A percentile compares a stretch with the other conserved stretches of the same genome.
phyloP scores from a whole-genome alignment of 2,888 invertebrate genomes.

The Cheilosia urbana region DNA sequence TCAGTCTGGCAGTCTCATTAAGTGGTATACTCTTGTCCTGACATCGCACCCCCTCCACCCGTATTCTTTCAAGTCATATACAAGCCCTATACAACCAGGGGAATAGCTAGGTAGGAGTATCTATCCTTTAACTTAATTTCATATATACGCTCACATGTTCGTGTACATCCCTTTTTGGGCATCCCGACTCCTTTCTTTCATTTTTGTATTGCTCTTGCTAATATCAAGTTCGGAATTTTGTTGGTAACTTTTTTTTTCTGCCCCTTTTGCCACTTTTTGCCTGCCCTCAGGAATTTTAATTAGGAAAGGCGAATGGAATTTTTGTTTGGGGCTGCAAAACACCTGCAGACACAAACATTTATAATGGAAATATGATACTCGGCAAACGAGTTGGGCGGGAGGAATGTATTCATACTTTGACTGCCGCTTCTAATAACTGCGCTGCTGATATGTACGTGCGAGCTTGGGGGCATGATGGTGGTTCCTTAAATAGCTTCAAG shows the following conservation, averaged over 20 bases:
- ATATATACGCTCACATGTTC: conserved; percentile 64
- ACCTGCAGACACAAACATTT: conserved; percentile 71
- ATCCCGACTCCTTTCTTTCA: conserved; percentile 5
- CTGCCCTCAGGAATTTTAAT: conserved; percentile 73
- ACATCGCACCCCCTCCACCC: conserved; percentile 25
- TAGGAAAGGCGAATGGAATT: conserved; percentile 70
- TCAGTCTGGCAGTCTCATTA: conserved; percentile 68
- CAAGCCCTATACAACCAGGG: conserved; percentile 21
- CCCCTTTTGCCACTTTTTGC: conserved; percentile 4
- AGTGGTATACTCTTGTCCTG: conserved; percentile 59
- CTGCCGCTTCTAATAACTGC: conserved; percentile 25
- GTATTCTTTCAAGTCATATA: neutral
- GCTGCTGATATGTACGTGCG: conserved; percentile 31
- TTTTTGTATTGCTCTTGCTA: conserved; percentile 55
- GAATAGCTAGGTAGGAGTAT: conserved; percentile 50
- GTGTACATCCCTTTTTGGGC: conserved; percentile 55
- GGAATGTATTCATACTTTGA: conserved; percentile 48
- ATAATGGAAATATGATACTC: conserved; percentile 72
- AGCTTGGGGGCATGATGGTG: neutral
- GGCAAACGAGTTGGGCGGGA: neutral
- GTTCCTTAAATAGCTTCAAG: conserved; percentile 54
- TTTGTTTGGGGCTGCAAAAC: conserved; percentile 64
- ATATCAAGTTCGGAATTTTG: conserved; percentile 64
- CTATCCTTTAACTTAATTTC: conserved; percentile 72
- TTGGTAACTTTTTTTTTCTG: conserved; percentile 20